These are phyloP conservation scores for Agrilus planipennis DNA, from an alignment of 1,140 invertebrate genomes.

Conservation along the genomic window DNA sequence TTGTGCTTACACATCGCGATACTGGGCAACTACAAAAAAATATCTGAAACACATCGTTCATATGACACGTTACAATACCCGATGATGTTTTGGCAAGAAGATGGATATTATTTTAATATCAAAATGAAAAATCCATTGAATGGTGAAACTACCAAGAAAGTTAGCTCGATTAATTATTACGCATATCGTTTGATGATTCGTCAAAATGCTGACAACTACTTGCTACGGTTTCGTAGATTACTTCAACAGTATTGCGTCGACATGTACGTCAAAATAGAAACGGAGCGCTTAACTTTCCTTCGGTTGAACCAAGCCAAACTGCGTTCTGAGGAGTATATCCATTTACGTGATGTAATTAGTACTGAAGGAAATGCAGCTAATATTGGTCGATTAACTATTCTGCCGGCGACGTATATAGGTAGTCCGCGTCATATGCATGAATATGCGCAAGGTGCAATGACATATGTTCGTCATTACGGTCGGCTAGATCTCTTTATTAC, in stretches of 20 bases:
- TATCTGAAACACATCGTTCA: constrained; percentile 16
- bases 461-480: constrained; percentile 33
- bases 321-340: constrained; percentile 10
- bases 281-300: constrained; percentile 27
- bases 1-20: constrained; percentile 32
- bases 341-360: constrained; percentile 14
- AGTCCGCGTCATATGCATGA: constrained; percentile 36
- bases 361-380: constrained; percentile 17
- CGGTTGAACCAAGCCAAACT: constrained; percentile 10
- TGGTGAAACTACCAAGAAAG: constrained; percentile 8
- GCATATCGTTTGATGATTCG: constrained; percentile 27
- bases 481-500: constrained; percentile 32
- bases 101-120: constrained; percentile 37
- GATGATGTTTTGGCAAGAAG: constrained; percentile 37
- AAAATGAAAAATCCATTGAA: constrained; percentile 26
- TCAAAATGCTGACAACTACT: constrained; percentile 23
- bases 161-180: constrained; percentile 8
- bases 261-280: constrained; percentile 28
- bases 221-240: constrained; percentile 17
- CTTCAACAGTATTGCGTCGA: constrained; percentile 30
- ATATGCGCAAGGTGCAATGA: constrained; percentile 31
- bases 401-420: constrained; percentile 31
- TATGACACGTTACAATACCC: constrained; percentile 41
- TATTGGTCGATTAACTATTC: constrained; percentile 24
- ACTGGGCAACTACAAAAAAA: constrained; percentile 16